Base-by-base conservation (phyloP, 1,140 invertebrate species). In the Sitobion miscanthi region DNA sequence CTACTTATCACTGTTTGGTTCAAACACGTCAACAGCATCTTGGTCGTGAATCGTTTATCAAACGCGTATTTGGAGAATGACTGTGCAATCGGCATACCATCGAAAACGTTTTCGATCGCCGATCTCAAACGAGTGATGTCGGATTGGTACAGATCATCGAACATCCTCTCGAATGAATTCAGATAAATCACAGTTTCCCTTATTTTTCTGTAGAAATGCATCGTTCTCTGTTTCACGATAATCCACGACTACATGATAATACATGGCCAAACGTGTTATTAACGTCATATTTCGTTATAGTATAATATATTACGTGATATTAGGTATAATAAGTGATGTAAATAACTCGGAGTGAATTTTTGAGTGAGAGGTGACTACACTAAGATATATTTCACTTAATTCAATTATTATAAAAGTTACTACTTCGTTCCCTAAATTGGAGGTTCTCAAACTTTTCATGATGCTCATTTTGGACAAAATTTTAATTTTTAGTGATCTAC, bases 11-110 rank as follows among this genome's bases (percentile, higher is more conserved):
- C 82, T 1, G 42, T 30, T 21, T 92, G 91, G 25, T 92, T 92
- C 45, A 92, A 9, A 38, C 91, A 92, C 35, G 77, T 52, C 82
- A 54, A 92, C 23, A 92, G 21, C 11, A 92, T 0, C 42, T 85
- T 85, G 0, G 91, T 85, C 3, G 54, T 85, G 23, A 2, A 35
- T 3, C 47, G 82, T 30, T 54, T 85, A 17, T 83, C 47, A 11
- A 83, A 83, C 14, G 69, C 83, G 4, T 54, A 9, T 3, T 11
- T 6, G 1, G 35, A 54, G 42, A 92, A 54, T 0, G 49, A n/a
- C 17, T 83, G 91, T 30, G 85, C 47, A 3, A 38, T 38, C 21
- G 91, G n/a, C n/a, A 92, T 42, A 17, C 7, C 49, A 38, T 21
- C n/a, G 2, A 83, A 52, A 52, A 85, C 20, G 23, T 91, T 30